Evolutionary conservation across 2,797 vertebrate species (phyloP).

Genomic region (Lepilemur septentrionalis): DNA sequence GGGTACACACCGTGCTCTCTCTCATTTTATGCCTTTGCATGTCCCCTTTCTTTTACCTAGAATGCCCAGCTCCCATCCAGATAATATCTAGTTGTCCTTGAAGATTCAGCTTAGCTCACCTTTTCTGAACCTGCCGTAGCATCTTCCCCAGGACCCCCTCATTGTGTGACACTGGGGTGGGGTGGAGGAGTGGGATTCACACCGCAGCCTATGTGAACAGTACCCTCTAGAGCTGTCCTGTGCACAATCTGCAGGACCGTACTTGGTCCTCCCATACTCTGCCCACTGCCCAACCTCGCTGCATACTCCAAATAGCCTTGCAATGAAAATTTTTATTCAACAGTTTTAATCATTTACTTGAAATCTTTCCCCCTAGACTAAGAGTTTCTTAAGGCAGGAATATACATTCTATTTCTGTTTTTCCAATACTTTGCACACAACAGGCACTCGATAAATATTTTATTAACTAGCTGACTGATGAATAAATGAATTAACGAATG

Average conservation of each 20-base stretch:
- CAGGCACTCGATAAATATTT: neutral
- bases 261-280: neutral
- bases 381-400: neutral
- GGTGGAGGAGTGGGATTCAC: accelerated
- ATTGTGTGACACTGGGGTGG: neutral
- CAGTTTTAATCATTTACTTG: neutral
- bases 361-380: neutral
- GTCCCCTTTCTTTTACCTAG: neutral
- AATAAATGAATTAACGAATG: neutral
- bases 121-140: neutral
- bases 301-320: neutral
- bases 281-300: neutral
- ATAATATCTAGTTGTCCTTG: neutral
- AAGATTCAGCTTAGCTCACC: neutral
- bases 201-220: neutral
- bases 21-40: neutral
- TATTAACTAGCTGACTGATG: neutral
- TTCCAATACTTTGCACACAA: neutral
- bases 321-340: neutral
- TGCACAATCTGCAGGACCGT: no score
- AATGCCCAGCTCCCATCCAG: neutral
- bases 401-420: neutral
- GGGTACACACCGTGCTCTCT: no score
- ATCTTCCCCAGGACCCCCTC: neutral
- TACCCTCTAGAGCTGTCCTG: neutral